Evolutionary conservation across 2,113 vertebrate genomes (phyloP).

Genomic region (Ifrita kowaldi): DNA sequence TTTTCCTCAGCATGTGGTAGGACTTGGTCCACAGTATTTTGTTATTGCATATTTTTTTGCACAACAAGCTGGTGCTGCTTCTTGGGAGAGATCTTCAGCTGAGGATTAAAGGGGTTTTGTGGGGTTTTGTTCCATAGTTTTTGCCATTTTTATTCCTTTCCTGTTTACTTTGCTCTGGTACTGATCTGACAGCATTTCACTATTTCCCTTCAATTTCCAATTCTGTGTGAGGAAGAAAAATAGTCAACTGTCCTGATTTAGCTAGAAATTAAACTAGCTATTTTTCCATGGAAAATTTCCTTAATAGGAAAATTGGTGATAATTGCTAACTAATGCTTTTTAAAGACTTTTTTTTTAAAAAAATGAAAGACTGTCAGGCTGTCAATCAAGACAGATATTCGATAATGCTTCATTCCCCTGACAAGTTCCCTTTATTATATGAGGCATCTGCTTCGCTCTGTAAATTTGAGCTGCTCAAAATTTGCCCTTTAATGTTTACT

Average conservation of each 20-base stretch:
- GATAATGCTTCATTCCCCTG: background rate
- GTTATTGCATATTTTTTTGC: background rate
- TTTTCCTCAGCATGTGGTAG: background rate
- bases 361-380: conserved; percentile 11
- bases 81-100: background rate
- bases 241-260: conserved; percentile 29
- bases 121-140: background rate
- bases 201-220: conserved; percentile 28
- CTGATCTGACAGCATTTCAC: background rate
- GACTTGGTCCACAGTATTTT: background rate
- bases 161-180: background rate
- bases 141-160: background rate
- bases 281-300: conserved; percentile 10
- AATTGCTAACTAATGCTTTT: conserved; percentile 45
- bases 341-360: background rate
- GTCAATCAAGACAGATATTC: background rate
- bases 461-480: background rate
- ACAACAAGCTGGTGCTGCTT: background rate
- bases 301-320: conserved; percentile 43
- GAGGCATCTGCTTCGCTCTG: background rate
- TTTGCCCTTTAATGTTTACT: background rate
- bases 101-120: background rate
- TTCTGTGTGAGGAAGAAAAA: conserved; percentile 16
- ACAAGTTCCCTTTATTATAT: background rate
- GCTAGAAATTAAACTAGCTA: conserved; percentile 46